These are phyloP conservation scores for Channa maculata DNA, from an alignment of 2,113 vertebrate genomes.

Conservation along the genomic window DNA sequence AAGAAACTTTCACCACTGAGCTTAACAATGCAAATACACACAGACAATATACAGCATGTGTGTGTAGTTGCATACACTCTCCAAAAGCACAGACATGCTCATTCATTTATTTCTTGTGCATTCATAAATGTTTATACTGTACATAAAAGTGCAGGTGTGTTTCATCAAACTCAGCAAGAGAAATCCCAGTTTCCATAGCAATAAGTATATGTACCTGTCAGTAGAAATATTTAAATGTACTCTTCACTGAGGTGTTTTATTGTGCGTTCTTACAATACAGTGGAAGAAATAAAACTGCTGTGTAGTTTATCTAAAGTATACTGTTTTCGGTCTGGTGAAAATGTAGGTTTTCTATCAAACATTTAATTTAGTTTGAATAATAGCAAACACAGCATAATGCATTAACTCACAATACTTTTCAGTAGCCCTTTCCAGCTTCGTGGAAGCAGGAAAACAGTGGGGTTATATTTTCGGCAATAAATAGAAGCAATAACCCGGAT, in stretches of 20 bases:
- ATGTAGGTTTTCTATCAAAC: no score
- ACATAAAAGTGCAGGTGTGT: constrained; percentile 25
- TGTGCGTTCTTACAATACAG: no score
- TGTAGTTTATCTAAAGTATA: no score
- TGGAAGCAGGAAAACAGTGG: no score
- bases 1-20: constrained; percentile 29
- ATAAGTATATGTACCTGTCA: neutral
- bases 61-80: neutral
- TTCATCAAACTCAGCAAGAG: neutral
- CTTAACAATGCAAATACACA: constrained; percentile 17
- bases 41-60: neutral
- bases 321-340: no score
- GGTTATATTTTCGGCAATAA: no score
- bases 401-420: no score
- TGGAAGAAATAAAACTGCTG: no score
- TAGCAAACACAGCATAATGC: no score
- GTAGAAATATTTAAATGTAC: neutral
- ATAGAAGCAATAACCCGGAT: no score
- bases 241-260: neutral
- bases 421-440: no score
- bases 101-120: constrained; percentile 17
- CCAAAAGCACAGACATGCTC: neutral
- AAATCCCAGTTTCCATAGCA: constrained; percentile 28
- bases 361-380: no score
- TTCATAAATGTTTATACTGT: neutral